These are phyloP conservation scores for Drosophila funebris DNA, from an alignment of 1,140 invertebrate genomes.

Conservation along the genomic window DNA sequence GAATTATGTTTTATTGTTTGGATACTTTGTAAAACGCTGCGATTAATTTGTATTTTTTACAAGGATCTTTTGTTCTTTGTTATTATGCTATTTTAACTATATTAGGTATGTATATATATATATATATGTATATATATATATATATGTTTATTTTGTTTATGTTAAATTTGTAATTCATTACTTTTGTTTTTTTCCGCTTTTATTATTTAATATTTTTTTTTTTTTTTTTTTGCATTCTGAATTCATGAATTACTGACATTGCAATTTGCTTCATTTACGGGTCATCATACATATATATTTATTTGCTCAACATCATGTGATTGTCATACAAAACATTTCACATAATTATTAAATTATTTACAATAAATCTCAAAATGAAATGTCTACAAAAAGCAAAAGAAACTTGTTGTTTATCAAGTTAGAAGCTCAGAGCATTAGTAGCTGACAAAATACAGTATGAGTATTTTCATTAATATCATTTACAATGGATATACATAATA, in stretches of 20 bases:
- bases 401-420: constrained; percentile 64
- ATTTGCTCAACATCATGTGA: constrained; percentile 83
- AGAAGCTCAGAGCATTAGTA: constrained; percentile 76
- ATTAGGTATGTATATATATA: constrained; percentile 48
- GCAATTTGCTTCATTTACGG: constrained; percentile 59
- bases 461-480: constrained; percentile 30
- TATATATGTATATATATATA: constrained; percentile 51
- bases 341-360: constrained; percentile 81
- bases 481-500: constrained; percentile 42
- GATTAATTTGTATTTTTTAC: constrained; percentile 40
- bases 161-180: constrained; percentile 64
- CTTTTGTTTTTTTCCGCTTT: constrained; percentile 50
- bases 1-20: constrained; percentile 61
- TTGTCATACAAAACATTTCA: constrained; percentile 84
- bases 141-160: constrained; percentile 51
- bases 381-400: constrained; percentile 63
- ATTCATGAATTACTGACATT: constrained; percentile 44
- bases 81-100: constrained; percentile 45
- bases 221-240: constrained; percentile 8
- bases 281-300: constrained; percentile 44
- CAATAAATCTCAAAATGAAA: constrained; percentile 55
- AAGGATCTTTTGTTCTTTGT: constrained; percentile 35
- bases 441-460: constrained; percentile 57
- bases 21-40: constrained; percentile 46
- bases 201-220: not conserved